Conservation (phyloP, 2,113 vertebrate species). For the Ornithorhynchus anatinus region DNA sequence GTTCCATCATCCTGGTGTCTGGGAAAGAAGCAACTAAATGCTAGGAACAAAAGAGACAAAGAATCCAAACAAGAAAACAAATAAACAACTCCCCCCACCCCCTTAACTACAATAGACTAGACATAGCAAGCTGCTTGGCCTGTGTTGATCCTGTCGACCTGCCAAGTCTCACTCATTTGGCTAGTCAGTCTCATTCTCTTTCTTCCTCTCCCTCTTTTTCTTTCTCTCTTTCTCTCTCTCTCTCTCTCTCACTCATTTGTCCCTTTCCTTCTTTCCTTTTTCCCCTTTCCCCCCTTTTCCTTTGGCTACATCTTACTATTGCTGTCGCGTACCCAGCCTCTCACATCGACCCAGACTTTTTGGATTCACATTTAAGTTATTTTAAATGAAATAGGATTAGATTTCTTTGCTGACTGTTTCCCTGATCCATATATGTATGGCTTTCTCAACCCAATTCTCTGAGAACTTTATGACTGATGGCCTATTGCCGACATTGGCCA, state of each 20-base stretch:
- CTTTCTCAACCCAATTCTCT: no score
- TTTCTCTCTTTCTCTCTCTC: not conserved
- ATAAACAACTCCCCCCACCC: conserved; percentile 47
- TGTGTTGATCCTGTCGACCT: conserved; percentile 18
- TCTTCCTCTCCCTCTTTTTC: not conserved
- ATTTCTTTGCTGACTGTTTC: no score
- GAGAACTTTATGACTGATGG: no score
- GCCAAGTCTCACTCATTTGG: conserved; percentile 48
- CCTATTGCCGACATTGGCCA: no score
- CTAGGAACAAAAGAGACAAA: conserved; percentile 65
- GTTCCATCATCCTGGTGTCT: conserved; percentile 44
- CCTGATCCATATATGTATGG: no score
- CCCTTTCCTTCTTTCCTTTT: conserved; percentile 4
- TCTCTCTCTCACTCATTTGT: not conserved
- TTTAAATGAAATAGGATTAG: no score
- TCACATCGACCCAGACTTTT: no score
- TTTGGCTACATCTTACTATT: no score
- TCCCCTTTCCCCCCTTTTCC: not conserved
- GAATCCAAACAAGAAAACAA: conserved; percentile 63
- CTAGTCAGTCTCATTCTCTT: conserved; percentile 31
- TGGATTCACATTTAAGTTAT: no score
- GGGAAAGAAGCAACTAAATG: conserved; percentile 60
- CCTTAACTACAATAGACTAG: conserved; percentile 44
- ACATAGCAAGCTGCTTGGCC: conserved; percentile 40
- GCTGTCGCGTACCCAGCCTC: no score